Evolutionary conservation across 2,797 vertebrate species (phyloP).

Genomic region (Otolemur crassicaudatus): DNA sequence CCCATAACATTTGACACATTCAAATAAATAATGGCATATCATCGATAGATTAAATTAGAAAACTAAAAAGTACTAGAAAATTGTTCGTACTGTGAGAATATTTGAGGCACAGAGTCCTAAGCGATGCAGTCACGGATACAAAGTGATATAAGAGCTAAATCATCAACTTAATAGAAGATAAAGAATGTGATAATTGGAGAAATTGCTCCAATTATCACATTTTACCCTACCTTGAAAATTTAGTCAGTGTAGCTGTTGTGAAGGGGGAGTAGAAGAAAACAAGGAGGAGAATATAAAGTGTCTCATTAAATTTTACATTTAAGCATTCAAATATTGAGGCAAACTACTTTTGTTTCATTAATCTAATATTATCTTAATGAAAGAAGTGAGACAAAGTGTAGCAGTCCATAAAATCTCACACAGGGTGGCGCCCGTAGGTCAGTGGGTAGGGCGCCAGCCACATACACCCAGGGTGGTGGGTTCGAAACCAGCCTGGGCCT

Average conservation of each 20-base stretch:
- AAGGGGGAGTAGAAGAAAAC: background rate
- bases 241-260: background rate
- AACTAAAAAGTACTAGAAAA: background rate
- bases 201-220: background rate
- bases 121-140: background rate
- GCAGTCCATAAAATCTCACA: background rate
- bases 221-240: background rate
- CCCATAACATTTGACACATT: background rate
- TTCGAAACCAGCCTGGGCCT: no score
- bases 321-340: background rate
- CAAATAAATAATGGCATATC: background rate
- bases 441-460: no score
- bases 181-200: background rate
- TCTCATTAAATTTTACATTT: background rate
- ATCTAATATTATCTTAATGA: constrained; percentile 11
- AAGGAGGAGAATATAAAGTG: background rate
- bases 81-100: background rate
- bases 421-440: background rate
- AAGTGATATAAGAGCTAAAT: background rate
- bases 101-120: background rate
- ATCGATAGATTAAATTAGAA: background rate
- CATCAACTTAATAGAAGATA: background rate
- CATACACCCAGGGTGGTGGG: no score
- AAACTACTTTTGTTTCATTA: constrained; percentile 1
- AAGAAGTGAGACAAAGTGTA: constrained; percentile 15